Evolutionary conservation across 37 sponge, comb jelly and placozoan species (phyloP).

Genomic region (Haliclona indistincta): DNA sequence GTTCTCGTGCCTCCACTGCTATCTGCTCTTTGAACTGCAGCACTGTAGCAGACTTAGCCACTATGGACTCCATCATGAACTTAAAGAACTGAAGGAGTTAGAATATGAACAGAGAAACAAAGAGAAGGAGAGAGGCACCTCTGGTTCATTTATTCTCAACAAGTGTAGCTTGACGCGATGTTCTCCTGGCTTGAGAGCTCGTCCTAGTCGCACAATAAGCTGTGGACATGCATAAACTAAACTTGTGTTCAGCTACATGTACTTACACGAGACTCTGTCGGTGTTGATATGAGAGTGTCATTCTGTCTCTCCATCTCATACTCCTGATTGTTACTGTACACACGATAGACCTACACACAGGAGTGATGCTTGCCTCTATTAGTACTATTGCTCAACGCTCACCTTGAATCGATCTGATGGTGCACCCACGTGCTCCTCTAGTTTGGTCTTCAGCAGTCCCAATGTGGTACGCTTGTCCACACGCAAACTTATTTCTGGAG

Average conservation of each 20-base stretch:
- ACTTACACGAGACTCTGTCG: conserved; percentile 56
- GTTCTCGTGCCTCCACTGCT: conserved; percentile 47
- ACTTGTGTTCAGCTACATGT: not conserved
- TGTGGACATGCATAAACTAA: conserved; percentile 16
- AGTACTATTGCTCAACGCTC: too few relatives aligned
- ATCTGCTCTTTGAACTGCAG: conserved; percentile 74
- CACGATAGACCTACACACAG: too few relatives aligned
- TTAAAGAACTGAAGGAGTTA: conserved; percentile 60
- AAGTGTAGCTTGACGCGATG: conserved; percentile 65
- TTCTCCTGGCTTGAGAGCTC: conserved; percentile 86
- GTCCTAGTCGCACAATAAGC: conserved; percentile 70
- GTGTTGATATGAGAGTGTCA: conserved; percentile 56
- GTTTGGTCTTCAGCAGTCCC: conserved; percentile 65
- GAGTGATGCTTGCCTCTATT: too few relatives aligned
- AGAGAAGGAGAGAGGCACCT: conserved; percentile 17
- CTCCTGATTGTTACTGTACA: conserved; percentile 84
- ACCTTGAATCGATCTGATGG: conserved; percentile 68
- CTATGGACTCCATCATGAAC: conserved; percentile 78
- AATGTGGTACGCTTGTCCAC: conserved; percentile 78
- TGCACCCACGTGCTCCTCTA: conserved; percentile 43
- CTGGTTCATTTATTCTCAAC: conserved; percentile 52
- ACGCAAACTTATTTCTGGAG: conserved; percentile 24
- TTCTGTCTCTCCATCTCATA: conserved; percentile 74
- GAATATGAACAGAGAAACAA: not conserved
- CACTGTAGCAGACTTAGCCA: conserved; percentile 72